Evolutionary conservation across 2,888 invertebrate species (phyloP), one percentile per base, ranked within the genome.

Genomic region (Macrophya alboannulata): DNA sequence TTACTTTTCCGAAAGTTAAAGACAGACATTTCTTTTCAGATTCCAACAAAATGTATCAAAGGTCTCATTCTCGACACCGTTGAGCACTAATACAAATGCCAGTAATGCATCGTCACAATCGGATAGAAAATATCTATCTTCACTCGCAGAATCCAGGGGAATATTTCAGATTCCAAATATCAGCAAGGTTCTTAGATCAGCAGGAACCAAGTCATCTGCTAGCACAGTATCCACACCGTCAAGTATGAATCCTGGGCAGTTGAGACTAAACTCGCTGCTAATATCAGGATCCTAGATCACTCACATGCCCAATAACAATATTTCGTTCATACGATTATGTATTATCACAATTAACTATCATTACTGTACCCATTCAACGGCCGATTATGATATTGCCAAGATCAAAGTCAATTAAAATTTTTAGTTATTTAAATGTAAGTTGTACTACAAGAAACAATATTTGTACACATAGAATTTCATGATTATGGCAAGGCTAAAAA

Each of bases 161-260:
- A 37, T 43, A 12, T 81, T 81, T 62, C 81, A 25, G 51, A 62
- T 81, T 21, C 81, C 81, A 17, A 62, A 59, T 51, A 81, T n/a
- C 2, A n/a, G 21, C 15, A 40, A 21, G 2, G 62, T 59, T 40
- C 51, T 43, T 10, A 81, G 62, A 1, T 62, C 81, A 0, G 51
- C 43, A 4, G 62, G 59, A 6, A 62, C 37, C 51, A 40, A 21
- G 8, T 81, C 62, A 40, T 43, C 81, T 9, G 62, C 43, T n/a
- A 40, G 40, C 43, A 51, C 51, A 25, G 8, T 17, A 31, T 81
- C 62, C 62, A 62, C 81, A 43, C 43, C 62, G n/a, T 31, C 62
- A 10, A 62, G n/a, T 12, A 59, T 31, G 51, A 40, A n/a, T 37
- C 81, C 62, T n/a, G 9, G 62, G 21, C 15, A 37, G 6, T 37